These are phyloP conservation scores for Poecilia velifera DNA, from an alignment of 2,797 vertebrate genomes.

Conservation along the genomic window DNA sequence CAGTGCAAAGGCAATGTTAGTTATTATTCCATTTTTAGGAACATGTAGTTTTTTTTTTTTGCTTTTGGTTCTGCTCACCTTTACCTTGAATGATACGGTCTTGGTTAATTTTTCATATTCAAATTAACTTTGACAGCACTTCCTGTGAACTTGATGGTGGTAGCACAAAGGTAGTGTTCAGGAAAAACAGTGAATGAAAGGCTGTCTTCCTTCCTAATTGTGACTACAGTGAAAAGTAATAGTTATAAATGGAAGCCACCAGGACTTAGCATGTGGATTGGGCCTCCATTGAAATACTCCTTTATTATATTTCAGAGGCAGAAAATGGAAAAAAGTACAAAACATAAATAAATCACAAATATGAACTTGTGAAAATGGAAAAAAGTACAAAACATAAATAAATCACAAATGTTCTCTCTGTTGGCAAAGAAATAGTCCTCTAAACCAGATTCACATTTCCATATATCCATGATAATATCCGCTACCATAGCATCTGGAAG, in stretches of 20 bases:
- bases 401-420: neutral
- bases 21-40: neutral
- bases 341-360: neutral
- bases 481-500: neutral
- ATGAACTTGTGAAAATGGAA: neutral
- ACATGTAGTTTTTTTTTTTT: slow-evolving; percentile 27
- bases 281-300: slow-evolving; percentile 49
- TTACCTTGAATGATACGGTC: slow-evolving; percentile 14
- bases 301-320: neutral
- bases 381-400: neutral
- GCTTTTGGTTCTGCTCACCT: slow-evolving; percentile 24
- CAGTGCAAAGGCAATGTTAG: slow-evolving; percentile 1
- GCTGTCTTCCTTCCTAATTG: slow-evolving; percentile 64
- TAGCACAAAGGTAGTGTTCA: slow-evolving; percentile 43
- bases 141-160: slow-evolving; percentile 60
- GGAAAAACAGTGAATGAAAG: slow-evolving; percentile 66
- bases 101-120: slow-evolving; percentile 52
- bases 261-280: slow-evolving; percentile 63
- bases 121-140: slow-evolving; percentile 55
- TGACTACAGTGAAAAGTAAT: slow-evolving; percentile 57
- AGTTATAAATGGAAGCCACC: slow-evolving; percentile 63
- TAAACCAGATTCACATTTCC: neutral
- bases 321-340: neutral
- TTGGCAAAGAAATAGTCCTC: neutral
- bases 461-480: neutral